Evolutionary conservation across 1,140 invertebrate species (phyloP), one percentile per base, ranked within the genome.

Genomic region (Phymorhynchus buccinoides): DNA sequence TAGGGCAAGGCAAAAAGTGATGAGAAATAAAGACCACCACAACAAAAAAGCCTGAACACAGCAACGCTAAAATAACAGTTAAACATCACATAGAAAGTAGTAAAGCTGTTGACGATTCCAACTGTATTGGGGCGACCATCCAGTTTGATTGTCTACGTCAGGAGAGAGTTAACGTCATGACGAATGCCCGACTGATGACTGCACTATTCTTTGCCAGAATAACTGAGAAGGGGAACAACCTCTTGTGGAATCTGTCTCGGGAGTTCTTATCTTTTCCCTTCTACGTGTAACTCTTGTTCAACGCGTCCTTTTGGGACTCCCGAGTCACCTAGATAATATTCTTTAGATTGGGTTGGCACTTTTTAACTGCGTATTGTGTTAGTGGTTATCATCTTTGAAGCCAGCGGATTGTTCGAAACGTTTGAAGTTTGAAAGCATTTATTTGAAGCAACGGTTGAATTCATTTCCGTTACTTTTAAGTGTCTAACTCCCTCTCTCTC

Each of bases 121-220:
- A 32, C 30, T n/a, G 68, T 37, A 12, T 22, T 22, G 9, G 30
- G 68, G 68, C 14, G 18, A 71, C 68, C 14, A 66, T 32, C 9
- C 30, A 71, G 30, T 71, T 71, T 32, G 68, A 71, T 71, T 71
- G 68, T 71, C 68, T 35, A 71, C 68, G 68, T 71, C 68, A 32
- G 68, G 35, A 35, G 30, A 71, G 30, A 18, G 4, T 7, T 4
- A 12, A 32, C 6, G 30, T 35, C 30, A 35, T 18, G 68, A 18
- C 35, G 68, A 16, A 32, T 37, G 35, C 6, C 30, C 18, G 68
- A 37, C 68, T 41, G 80, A 35, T 14, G 30, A 39, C 48, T 80
- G 78, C 27, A 80, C 16, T 80, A 52, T n/a, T 71, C 30, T 9
- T 18, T 32, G 18, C 6, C 68, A 35, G 68, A 71, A 71, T 71